Evolutionary conservation across 2,888 invertebrate species (phyloP), one percentile per base, ranked within the genome.

Genomic region (Arctia plantaginis): DNA sequence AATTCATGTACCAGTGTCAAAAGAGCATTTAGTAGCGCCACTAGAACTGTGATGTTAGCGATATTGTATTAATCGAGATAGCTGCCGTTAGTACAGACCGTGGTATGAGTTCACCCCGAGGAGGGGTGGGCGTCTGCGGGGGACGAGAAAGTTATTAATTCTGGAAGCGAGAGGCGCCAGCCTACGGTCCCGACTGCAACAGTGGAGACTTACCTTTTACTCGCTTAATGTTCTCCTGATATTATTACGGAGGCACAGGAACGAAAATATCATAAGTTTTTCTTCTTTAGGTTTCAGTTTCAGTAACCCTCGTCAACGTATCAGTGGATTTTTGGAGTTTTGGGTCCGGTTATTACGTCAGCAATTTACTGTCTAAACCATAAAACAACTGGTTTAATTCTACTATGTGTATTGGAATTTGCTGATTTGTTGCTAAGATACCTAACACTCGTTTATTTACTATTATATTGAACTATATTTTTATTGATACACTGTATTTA

Each of bases 61-160:
- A 84, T 84, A 84, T 83, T 81, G 79, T 79, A 80, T 80, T 85
- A 80, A 87, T 90, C 87, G 90, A 90, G 89, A 89, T 88, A 85
- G 84, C 86, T 82, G 87, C 89, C 87, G 80, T 78, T 85, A 83
- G 89, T 89, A 90, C 86, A 85, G 80, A 77, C 27, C 64, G 81
- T 82, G 82, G 88, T 80, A 78, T 87, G 89, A 85, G 89, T 70
- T 59, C 67, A 33, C 73, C 76, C 76, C 86, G 87, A 85, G 82
- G 80, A 82, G 87, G 85, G 89, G 84, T 77, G 77, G 86, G 85
- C 79, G 85, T 76, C 81, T 83, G 85, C 74, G 90, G 90, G 92
- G 90, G 89, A 77, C 85, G 91, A 91, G 93, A 93, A 94, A 95
- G 95, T 95, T 95, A 95, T 95, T 95, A 95, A 95, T 95, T 95